Evolutionary conservation across 92 coral and sea anemone genomes (phyloP).

Genomic region (Parazoanthus darwini): DNA sequence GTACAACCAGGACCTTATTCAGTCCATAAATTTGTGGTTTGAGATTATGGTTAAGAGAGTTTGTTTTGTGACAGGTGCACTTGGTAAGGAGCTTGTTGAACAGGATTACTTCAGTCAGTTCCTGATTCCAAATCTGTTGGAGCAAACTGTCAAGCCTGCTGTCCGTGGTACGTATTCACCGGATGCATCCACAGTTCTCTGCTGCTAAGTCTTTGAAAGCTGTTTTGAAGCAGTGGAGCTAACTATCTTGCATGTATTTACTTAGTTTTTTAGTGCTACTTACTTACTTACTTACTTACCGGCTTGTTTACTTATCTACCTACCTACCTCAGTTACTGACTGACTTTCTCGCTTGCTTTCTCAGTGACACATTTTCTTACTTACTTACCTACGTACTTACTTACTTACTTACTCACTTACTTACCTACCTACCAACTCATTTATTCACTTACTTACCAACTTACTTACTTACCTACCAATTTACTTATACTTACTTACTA

Average conservation of each 20-base stretch:
- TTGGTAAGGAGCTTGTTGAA: slow-evolving; percentile 29
- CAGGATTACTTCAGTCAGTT: slow-evolving; percentile 50
- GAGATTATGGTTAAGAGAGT: background rate
- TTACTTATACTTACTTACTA: background rate
- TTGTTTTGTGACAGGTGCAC: slow-evolving; percentile 29
- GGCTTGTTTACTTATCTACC: background rate
- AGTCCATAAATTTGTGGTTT: no score
- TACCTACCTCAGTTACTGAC: background rate
- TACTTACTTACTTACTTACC: no score
- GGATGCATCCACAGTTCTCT: background rate
- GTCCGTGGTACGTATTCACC: slow-evolving; percentile 21
- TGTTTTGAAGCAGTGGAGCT: background rate
- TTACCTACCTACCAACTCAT: background rate
- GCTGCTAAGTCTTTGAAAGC: background rate
- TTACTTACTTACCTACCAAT: no score
- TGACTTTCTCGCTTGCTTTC: background rate
- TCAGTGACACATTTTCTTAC: background rate
- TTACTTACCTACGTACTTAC: background rate
- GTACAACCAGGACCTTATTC: no score
- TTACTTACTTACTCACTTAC: no score
- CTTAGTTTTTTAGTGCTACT: no score
- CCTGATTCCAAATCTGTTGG: slow-evolving; percentile 48
- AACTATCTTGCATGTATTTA: no score
- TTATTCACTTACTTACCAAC: background rate
- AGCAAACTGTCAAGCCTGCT: slow-evolving; percentile 31